Evolutionary conservation across 1,140 invertebrate species (phyloP), one percentile per base, ranked within the genome.

Genomic region (Caenorhabditis briggsae): DNA sequence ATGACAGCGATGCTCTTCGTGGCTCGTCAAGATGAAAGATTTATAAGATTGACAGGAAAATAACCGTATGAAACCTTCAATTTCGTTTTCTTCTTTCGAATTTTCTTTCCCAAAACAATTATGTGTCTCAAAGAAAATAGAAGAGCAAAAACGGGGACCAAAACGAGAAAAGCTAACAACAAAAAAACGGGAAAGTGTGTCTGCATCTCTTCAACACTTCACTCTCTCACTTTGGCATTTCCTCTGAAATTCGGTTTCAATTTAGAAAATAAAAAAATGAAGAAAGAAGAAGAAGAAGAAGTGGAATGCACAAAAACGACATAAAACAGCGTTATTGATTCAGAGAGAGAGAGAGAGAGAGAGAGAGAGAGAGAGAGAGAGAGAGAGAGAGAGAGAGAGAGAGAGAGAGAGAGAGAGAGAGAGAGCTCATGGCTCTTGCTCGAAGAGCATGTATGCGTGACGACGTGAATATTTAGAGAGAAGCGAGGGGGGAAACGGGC

Each of bases 401-500:
- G n/a, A n/a, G n/a, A n/a, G n/a, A n/a, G n/a, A n/a, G n/a, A n/a
- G n/a, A n/a, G n/a, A n/a, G n/a, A 46, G 33, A 33, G 33, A 46
- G 70, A 78, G 70, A 78, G 70, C 70, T 78, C 70, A 78, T 78
- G 70, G 70, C 70, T 78, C 46, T 78, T 78, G 70, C 70, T 78
- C 70, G 46, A 78, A 78, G 70, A 78, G 70, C 70, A 78, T 78
- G 70, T 50, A 78, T 78, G 70, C 70, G 70, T 53, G 70, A 78
- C 56, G 55, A 83, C 53, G 55, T 41, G 56, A 83, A 59, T 12
- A n/a, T n/a, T n/a, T n/a, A 33, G 33, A 41, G 82, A 83, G 41
- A 58, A 20, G 50, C 9, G 50, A 82, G 41, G 50, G 41, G 16
- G 23, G 50, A 56, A 11, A 55, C 1, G 9, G 48, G 41, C 41